These are phyloP conservation scores for Glyphotaelius pellucidus DNA, from an alignment of 2,888 invertebrate species.

Conservation along the genomic window DNA sequence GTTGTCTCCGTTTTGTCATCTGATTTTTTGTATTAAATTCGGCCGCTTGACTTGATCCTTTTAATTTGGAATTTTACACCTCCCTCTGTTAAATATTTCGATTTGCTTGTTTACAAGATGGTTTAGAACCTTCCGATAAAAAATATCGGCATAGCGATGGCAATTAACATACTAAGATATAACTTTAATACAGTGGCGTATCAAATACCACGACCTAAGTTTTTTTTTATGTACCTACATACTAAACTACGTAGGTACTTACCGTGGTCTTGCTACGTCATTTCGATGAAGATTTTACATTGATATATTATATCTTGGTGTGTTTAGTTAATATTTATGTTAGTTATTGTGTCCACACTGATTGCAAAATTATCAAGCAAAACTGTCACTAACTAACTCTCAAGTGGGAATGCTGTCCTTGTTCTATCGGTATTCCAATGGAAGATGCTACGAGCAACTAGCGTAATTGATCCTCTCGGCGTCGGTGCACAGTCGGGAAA, in stretches of 20 bases:
- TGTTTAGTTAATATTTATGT: neutral
- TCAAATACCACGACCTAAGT: neutral
- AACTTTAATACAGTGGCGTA: neutral
- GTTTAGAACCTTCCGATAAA: constrained; percentile 12
- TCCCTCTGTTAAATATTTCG: neutral
- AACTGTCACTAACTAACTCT: neutral
- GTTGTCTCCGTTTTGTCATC: neutral
- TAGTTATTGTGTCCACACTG: neutral
- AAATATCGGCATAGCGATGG: neutral
- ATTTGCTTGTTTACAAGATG: neutral
- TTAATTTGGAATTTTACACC: constrained; percentile 11
- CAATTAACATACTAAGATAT: constrained; percentile 22
- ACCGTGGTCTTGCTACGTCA: neutral
- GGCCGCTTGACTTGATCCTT: neutral
- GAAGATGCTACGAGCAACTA: too few relatives aligned
- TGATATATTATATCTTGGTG: neutral
- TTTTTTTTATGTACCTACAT: neutral
- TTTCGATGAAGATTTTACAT: neutral
- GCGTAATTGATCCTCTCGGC: too few relatives aligned
- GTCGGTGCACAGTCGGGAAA: too few relatives aligned
- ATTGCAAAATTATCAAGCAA: neutral
- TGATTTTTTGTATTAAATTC: neutral
- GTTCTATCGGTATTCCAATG: too few relatives aligned
- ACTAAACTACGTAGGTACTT: neutral
- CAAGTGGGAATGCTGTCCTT: too few relatives aligned